A percentile compares a stretch with the other conserved stretches of the same genome.
These are phyloP conservation scores for Helicoverpa armigera DNA, from an alignment of 1,140 invertebrate genomes.

Conservation along the genomic window DNA sequence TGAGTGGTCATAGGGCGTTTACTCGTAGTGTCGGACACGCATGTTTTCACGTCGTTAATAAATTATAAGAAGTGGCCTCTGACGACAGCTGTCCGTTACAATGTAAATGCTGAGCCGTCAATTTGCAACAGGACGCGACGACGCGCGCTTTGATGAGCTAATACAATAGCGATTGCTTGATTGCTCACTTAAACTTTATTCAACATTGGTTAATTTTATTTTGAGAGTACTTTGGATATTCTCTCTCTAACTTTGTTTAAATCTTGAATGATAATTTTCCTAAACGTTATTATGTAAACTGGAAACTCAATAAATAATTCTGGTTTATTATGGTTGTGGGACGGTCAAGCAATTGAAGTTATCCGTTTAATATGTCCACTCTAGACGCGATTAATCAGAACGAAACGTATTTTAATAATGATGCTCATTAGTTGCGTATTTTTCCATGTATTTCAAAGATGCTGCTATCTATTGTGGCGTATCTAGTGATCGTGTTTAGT, in stretches of 20 bases:
- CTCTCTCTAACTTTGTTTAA: too few relatives aligned
- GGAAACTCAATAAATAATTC: too few relatives aligned
- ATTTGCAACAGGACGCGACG: conserved; percentile 7
- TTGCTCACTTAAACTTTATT: too few relatives aligned
- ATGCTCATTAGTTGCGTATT: not conserved
- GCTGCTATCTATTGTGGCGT: not conserved
- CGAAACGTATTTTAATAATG: not conserved
- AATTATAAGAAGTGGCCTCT: conserved; percentile 24
- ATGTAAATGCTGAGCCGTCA: conserved; percentile 16
- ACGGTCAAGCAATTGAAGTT: not conserved
- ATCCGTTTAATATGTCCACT: not conserved
- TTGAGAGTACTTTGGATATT: too few relatives aligned
- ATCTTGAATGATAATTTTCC: too few relatives aligned
- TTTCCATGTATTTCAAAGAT: conserved; percentile 6
- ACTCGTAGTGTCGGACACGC: not conserved
- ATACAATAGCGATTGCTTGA: not conserved
- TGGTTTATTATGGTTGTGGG: too few relatives aligned
- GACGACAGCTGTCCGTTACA: conserved; percentile 28
- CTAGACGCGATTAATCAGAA: not conserved
- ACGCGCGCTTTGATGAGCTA: not conserved
- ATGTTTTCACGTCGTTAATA: conserved; percentile 17
- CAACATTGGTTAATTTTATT: too few relatives aligned
- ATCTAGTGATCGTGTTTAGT: not conserved
- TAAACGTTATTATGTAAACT: too few relatives aligned
- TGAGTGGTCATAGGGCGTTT: conserved; percentile 5